These are phyloP conservation scores for Agrotis clavis DNA, from an alignment of 2,888 invertebrate species.

Conservation along the genomic window DNA sequence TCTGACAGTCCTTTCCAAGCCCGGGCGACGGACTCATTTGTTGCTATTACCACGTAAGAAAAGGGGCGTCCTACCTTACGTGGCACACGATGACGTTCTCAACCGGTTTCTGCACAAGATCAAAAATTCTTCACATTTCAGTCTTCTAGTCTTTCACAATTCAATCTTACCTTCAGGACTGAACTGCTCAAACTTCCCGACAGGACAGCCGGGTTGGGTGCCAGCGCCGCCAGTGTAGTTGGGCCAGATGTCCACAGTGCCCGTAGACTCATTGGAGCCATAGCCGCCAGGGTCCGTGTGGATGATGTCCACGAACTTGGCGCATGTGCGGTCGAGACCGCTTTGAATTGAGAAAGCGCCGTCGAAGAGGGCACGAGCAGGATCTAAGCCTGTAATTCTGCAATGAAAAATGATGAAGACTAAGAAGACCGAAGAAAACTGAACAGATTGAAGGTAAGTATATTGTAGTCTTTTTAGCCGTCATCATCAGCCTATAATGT, in stretches of 20 bases:
- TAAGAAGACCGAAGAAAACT: no score
- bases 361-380: slow-evolving; percentile 91
- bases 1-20: no score
- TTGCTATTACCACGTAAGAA: no score
- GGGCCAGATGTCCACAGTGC: slow-evolving; percentile 92
- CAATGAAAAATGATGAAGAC: slow-evolving; percentile 1
- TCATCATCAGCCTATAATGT: no score
- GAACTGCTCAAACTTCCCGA: slow-evolving; percentile 78
- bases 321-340: slow-evolving; percentile 88
- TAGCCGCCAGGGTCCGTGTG: slow-evolving; percentile 92
- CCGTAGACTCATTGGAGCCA: slow-evolving; percentile 87
- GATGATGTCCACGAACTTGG: slow-evolving; percentile 92
- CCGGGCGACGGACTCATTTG: no score
- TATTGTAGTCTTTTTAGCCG: no score
- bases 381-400: slow-evolving; percentile 92
- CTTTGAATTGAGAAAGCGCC: slow-evolving; percentile 78
- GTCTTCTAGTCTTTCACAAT: not conserved
- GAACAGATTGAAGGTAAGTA: no score
- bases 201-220: slow-evolving; percentile 90
- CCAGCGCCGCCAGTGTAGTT: slow-evolving; percentile 84
- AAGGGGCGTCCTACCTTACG: no score
- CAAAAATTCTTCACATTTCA: no score
- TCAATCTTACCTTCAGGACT: slow-evolving; percentile 76
- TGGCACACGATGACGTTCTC: no score
- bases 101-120: not conserved